Base-by-base conservation (phyloP, 2,797 vertebrate species). In the Eulemur albifrons region DNA sequence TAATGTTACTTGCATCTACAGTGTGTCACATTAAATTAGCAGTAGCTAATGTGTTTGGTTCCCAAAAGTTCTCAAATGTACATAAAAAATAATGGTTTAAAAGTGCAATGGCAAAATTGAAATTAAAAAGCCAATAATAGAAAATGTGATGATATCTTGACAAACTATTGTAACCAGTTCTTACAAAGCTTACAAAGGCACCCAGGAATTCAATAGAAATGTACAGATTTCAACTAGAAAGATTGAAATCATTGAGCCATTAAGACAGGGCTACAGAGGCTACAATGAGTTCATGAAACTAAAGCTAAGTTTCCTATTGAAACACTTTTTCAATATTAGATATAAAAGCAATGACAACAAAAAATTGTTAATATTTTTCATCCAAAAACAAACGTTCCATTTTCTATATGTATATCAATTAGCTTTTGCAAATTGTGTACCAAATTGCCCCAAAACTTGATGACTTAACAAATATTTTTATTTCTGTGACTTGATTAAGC, bases 1-100 rank as follows among this genome's bases (percentile, higher is more conserved):
- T 91, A 92, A 97, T 5, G 4, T 67, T 94, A 75, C 96, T 97
- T 97, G 80, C 50, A 97, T 97, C 97, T 97, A 93, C 63, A 91
- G n/a, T 6, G 13, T 93, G 94, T 95, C 10, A 0, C 25, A 96
- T 97, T 86, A 93, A 98, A 98, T 98, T 95, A 97, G 45, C 21
- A 89, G 79, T 87, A 97, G 97, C 77, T 73, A 95, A 94, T 95
- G 48, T 96, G 57, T 88, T 97, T 81, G 0, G 35, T 92, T 97
- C 69, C 38, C 97, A 96, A 84, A 92, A 76, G 20, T 69, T 96
- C 85, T 93, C 43, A 65, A 84, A 0, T 61, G 59, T 57, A 93
- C 59, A 70, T 82, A 97, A 57, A 94, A 97, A 97, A 86, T 59
- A 82, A 82, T 45, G 69, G 67, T 95, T 94, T 92, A 76, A 89